A percentile compares a stretch with the other conserved stretches of the same genome.
Conservation (phyloP, 2,113 vertebrate genomes). For the Prinia subflava region DNA sequence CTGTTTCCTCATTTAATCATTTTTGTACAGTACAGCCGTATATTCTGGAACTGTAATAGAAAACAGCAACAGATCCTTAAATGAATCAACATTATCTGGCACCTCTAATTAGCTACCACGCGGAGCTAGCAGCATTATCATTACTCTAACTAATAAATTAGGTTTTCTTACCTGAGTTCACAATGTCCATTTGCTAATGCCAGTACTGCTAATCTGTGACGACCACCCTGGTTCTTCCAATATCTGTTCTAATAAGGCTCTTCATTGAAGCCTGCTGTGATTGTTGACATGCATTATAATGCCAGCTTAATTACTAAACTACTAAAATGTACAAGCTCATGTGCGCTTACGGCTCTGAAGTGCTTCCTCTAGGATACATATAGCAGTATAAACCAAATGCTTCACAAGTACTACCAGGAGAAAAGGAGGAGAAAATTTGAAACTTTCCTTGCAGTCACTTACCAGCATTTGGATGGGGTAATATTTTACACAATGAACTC, state of each 20-base stretch:
- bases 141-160: slow-evolving; percentile 30
- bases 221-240: background rate
- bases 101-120: slow-evolving; percentile 1
- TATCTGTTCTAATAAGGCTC: background rate
- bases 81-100: background rate
- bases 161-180: background rate
- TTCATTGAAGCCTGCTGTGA: background rate
- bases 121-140: background rate
- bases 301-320: background rate
- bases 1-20: background rate
- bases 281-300: background rate
- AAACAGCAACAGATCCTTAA: background rate
- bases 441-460: background rate
- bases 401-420: background rate
- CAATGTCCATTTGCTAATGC: background rate
- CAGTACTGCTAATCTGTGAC: background rate
- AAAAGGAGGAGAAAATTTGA: background rate
- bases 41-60: background rate
- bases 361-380: background rate
- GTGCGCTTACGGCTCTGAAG: background rate
- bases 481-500: background rate
- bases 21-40: background rate
- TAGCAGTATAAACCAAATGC: background rate
- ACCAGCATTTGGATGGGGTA: background rate
- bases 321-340: background rate